These are phyloP conservation scores for Cremastinae sp. DNA, from an alignment of 2,888 invertebrate genomes.

Conservation along the genomic window DNA sequence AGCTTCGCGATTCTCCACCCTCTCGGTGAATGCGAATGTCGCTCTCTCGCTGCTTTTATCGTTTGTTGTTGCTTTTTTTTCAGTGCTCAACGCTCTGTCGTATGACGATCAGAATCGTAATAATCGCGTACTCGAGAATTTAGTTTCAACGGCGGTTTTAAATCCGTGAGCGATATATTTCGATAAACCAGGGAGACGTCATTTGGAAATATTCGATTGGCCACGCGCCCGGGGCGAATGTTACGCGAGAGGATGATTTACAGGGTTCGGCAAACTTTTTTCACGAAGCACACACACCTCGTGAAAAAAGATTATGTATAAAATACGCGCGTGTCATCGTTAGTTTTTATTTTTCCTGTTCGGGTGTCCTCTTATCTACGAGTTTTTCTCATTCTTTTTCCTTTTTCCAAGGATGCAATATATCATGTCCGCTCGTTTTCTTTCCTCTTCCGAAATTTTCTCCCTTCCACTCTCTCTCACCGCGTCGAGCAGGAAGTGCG, in stretches of 20 bases:
- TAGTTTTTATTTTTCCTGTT: conserved; percentile 2
- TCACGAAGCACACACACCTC: conserved; percentile 3
- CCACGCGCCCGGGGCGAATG: conserved; percentile 17
- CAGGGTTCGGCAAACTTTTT: background rate
- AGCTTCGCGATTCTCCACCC: no score
- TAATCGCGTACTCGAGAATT: no score
- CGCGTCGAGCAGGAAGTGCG: background rate
- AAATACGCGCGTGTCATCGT: background rate
- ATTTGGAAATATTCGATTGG: background rate
- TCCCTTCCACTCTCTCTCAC: background rate
- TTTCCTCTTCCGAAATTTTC: background rate
- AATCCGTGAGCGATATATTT: no score
- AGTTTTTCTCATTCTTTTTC: conserved; percentile 16
- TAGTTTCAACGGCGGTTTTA: no score
- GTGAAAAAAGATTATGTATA: background rate
- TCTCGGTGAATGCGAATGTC: no score
- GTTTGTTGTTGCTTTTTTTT: no score
- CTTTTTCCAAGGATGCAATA: conserved; percentile 27
- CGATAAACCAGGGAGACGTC: no score
- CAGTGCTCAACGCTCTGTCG: no score
- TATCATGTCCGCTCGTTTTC: conserved; percentile 37
- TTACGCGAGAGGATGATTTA: conserved; percentile 6
- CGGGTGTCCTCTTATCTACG: conserved; percentile 26
- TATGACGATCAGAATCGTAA: no score
- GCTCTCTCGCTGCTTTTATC: no score